Base-by-base conservation (phyloP, 2,888 invertebrate species). In the Thymelicus lineola region DNA sequence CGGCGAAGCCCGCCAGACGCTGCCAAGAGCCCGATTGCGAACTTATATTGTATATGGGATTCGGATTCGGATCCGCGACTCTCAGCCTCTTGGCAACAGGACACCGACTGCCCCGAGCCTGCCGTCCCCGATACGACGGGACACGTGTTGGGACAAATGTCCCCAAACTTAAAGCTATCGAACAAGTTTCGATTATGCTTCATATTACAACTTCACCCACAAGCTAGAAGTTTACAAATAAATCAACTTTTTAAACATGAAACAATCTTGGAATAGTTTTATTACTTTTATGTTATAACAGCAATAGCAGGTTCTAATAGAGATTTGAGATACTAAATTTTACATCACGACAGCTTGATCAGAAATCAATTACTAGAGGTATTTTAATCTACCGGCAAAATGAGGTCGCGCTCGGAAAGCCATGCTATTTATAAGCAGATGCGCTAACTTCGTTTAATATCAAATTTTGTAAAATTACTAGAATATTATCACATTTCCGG, bases 1-100 rank as follows among this genome's bases (percentile, higher is more conserved):
- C 81, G 77, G 79, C 82, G 78, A 82, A 83, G 75, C 71, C 75
- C 75, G 75, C 71, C 72, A 72, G 75, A 74, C 76, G 75, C 81
- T 82, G 83, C 82, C 89, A 89, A 89, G 81, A 82, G 79, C 78
- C 76, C 82, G 85, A 87, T 87, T 87, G 85, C 61, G 69, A 73
- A 72, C 71, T 73, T 73, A 63, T 64, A 64, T 64, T 58, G 69
- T 70, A 70, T 64, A 64, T 59, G 64, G 59, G 64, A 70, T 38
- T 59, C 63, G 59, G 64, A 70, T 38, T 59, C 63, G 59, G 70
- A 70, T 70, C 55, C 57, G 62, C 65, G 71, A 65, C 20, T 65
- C 50, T 35, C 9, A 28, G 68, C 45, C 68, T 55, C 67, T 72
- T 71, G 72, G 70, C 72, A 72, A 68, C 70, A 60, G 46, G 15